Conservation (phyloP, 2,113 vertebrate genomes). For the Drymodes brunneopygia region DNA sequence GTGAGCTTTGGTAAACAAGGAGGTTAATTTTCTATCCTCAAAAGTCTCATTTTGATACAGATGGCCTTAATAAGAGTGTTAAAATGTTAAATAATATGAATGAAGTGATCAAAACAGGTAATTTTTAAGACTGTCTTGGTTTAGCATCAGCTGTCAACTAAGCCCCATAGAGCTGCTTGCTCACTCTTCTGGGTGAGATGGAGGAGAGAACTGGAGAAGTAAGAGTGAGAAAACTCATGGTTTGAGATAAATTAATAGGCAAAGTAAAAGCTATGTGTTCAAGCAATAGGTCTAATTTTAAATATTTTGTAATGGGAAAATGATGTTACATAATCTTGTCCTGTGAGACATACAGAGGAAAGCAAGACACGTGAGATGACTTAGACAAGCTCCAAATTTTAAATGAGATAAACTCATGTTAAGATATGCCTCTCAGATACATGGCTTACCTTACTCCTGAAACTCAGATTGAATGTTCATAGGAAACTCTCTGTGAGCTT, state of each 20-base stretch:
- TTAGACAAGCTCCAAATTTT: not conserved
- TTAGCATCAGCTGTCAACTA: not conserved
- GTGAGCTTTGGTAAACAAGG: not conserved
- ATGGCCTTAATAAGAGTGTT: not conserved
- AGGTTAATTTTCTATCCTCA: not conserved
- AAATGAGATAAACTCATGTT: not conserved
- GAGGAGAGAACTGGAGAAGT: not conserved
- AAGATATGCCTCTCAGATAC: not conserved
- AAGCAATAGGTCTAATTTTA: not conserved
- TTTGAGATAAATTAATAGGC: not conserved
- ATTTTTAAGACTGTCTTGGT: not conserved
- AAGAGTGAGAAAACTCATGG: not conserved
- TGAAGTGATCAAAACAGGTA: not conserved
- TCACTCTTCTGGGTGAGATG: not conserved
- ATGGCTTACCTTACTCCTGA: not conserved
- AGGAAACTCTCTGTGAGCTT: not conserved
- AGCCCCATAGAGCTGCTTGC: not conserved
- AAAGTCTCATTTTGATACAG: not conserved
- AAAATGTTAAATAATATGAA: not conserved
- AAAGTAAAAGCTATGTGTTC: accelerated
- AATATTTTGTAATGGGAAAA: not conserved
- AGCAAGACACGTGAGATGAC: not conserved
- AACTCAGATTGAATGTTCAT: not conserved
- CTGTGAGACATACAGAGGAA: not conserved
- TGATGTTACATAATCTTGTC: not conserved